A percentile compares a stretch with the other conserved stretches of the same genome.
Evolutionary conservation across 2,888 invertebrate species (phyloP).

Genomic region (Craniophora ligustri): DNA sequence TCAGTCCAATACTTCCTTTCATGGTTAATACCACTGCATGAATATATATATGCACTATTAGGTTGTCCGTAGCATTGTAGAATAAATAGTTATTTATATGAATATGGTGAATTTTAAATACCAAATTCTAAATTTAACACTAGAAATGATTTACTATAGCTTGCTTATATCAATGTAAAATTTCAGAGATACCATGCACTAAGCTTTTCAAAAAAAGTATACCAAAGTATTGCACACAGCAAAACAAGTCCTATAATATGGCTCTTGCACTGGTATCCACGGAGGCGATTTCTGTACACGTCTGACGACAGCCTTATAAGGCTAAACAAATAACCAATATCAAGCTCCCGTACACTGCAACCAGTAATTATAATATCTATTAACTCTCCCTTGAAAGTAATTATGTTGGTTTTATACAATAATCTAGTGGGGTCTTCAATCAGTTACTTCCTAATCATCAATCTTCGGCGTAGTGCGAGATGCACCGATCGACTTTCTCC

Average conservation of each 20-base stretch:
- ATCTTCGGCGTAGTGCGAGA: slow-evolving; percentile 51
- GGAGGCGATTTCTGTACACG: not conserved
- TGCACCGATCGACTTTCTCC: slow-evolving; percentile 58
- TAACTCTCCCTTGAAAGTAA: slow-evolving; percentile 52
- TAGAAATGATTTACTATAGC: too few relatives aligned
- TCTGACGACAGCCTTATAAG: not conserved
- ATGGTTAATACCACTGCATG: too few relatives aligned
- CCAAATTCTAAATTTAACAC: too few relatives aligned
- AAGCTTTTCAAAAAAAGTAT: too few relatives aligned
- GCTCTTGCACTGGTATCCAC: too few relatives aligned
- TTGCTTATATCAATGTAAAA: too few relatives aligned
- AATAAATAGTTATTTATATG: too few relatives aligned
- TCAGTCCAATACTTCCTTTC: too few relatives aligned
- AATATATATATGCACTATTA: too few relatives aligned
- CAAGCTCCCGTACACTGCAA: slow-evolving; percentile 20
- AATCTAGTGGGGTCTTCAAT: slow-evolving; percentile 55
- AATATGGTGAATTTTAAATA: too few relatives aligned
- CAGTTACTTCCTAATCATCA: slow-evolving; percentile 60
- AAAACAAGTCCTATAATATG: not conserved
- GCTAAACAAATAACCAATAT: slow-evolving; percentile 38
- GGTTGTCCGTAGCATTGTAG: too few relatives aligned
- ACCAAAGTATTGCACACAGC: not conserved
- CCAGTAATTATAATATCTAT: slow-evolving; percentile 50
- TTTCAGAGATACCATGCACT: too few relatives aligned
- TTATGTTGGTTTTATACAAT: slow-evolving; percentile 55